Evolutionary conservation across 2,113 vertebrate species (phyloP), one percentile per base, ranked within the genome.

Genomic region (Poicephalus gulielmi): DNA sequence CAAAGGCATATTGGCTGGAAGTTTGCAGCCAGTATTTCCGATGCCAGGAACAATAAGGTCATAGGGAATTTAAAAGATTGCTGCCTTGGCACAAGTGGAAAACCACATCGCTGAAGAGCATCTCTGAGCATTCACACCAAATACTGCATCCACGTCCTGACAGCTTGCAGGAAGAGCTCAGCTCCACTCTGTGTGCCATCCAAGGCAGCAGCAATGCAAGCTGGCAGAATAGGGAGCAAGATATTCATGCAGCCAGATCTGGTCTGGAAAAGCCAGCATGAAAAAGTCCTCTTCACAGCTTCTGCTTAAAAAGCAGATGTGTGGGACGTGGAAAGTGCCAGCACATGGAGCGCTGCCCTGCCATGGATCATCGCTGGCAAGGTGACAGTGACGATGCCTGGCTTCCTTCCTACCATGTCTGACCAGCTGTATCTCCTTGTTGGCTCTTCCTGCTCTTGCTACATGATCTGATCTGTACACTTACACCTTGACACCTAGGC

Each of bases 111-210:
- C 66, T 62, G 67, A 92, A 82, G 92, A 83, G 31, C 69, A 20
- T 11, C 66, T 57, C 78, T 59, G 63, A 79, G 71, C n/a, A 16
- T 30, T 80, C 62, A 46, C 39, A 49, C 4, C n/a, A 78, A 82
- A n/a, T 14, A 24, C 77, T 62, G 52, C 47, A 31, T 25, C 63
- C 2, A 0, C 0, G 0, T 46, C 46, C 84, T 60, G 77, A 31
- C 87, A 79, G 84, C 53, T 31, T 4, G 0, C 63, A 41, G 88
- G 67, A 57, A 13, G 53, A 25, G 66, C 91, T 68, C 53, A 7
- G 39, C 1, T 10, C 7, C 5, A 57, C 0, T 0, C 85, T 2
- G 3, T 0, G 33, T 7, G 0, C 71, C 0, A 0, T 11, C 50
- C 5, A 1, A 60, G 83, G 19, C 13, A 33, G 43, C 73, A 57